Percentiles rank a stretch among this genome's conserved stretches.
phyloP scores from a whole-genome alignment of 2,797 vertebrate species.

The Lagodon rhomboides region DNA sequence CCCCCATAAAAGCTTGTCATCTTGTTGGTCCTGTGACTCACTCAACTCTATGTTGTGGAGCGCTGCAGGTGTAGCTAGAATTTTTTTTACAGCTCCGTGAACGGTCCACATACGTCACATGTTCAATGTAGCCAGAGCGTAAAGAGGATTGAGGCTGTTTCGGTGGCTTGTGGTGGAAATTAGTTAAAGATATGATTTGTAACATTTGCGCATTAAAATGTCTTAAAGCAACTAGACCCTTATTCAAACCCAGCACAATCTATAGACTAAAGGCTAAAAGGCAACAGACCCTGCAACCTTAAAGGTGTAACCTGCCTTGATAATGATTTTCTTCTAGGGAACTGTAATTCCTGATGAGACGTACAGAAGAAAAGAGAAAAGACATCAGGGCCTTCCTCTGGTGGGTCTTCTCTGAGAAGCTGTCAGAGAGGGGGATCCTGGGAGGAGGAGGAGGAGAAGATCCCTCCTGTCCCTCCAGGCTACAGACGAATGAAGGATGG shows the following conservation, averaged over 20 bases:
- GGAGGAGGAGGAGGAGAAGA: constrained; percentile 62
- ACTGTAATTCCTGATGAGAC: constrained; percentile 17
- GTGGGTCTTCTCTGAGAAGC: constrained; percentile 50
- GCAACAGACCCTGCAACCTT: not conserved
- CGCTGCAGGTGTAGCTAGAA: too few relatives aligned
- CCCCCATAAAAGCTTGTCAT: too few relatives aligned
- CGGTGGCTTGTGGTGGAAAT: not conserved
- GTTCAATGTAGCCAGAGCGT: too few relatives aligned
- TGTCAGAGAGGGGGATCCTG: constrained; percentile 59
- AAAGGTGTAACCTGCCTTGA: constrained; percentile 14
- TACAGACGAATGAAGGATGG: constrained; percentile 67
- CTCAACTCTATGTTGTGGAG: too few relatives aligned
- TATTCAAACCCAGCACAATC: too few relatives aligned
- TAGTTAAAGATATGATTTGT: too few relatives aligned
- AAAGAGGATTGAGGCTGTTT: not conserved
- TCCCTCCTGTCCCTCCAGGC: constrained; percentile 73
- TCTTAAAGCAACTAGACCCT: too few relatives aligned
- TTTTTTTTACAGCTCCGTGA: too few relatives aligned
- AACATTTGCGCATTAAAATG: too few relatives aligned
- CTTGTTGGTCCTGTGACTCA: too few relatives aligned
- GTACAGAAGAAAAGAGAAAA: constrained; percentile 1
- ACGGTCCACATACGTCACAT: too few relatives aligned
- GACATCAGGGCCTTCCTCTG: constrained; percentile 37
- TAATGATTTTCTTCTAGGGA: constrained; percentile 2
- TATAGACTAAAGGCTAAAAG: not conserved